Evolutionary conservation across 2,113 vertebrate species (phyloP), one percentile per base, ranked within the genome.

Genomic region (Etheostoma spectabile): DNA sequence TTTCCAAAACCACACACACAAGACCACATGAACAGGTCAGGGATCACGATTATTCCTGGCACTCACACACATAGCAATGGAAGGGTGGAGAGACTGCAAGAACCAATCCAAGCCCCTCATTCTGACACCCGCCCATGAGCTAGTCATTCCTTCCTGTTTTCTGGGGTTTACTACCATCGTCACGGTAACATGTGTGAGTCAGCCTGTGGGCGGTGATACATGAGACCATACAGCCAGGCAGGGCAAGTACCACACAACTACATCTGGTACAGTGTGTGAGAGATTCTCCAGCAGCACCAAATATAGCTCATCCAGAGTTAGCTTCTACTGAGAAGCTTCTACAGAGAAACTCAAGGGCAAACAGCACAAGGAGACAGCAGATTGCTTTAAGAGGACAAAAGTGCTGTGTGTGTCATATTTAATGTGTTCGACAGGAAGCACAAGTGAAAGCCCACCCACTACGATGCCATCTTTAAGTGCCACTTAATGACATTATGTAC

Each of bases 221-320:
- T 62, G 77, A 83, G 49, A 82, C 62, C 76, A 73, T 74, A 76
- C 66, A 86, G 45, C 21, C 42, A 24, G 56, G 53, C 65, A 49
- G 56, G 56, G 48, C 51, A 46, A 53, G 82, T 59, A 35, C 18
- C 63, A 45, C n/a, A 6, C 51, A 30, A n/a, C 65, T 62, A 64
- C 6, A 7, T 49, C 53, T 60, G 68, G 53, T 51, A 52, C 30
- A 61, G 52, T 35, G 69, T 14, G 21, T n/a, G 22, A 27, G 35
- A 42, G 62, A 45, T 59, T 73, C 65, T 83, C 64, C 13, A 5
- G 60, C n/a, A 60, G 66, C 1, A 53, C 80, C 76, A 81, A 87
- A 91, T 88, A 92, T 90, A 91, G 87, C 75, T 6, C 70, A 11
- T 45, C 51, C 49, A 82, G 80, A 63, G 80, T 81, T 82, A 70